These are phyloP conservation scores for Zapornia atra DNA, from an alignment of 2,113 vertebrate genomes.

Conservation along the genomic window DNA sequence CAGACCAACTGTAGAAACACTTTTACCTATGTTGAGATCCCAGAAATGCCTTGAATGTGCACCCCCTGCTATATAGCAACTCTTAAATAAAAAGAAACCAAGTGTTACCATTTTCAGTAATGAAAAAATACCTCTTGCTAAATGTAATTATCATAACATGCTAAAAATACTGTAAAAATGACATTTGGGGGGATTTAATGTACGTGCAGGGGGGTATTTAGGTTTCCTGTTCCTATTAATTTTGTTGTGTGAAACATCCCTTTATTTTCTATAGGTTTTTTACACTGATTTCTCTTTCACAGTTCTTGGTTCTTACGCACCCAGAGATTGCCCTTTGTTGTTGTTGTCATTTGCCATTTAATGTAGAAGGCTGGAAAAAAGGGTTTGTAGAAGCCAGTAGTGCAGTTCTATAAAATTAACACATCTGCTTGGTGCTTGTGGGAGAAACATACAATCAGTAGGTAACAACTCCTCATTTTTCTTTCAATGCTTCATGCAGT, in stretches of 20 bases:
- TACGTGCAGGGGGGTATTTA: not conserved
- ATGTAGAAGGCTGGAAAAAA: not conserved
- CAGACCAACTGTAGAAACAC: not conserved
- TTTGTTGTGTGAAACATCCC: not conserved
- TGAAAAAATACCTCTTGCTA: not conserved
- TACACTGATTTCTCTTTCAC: not conserved
- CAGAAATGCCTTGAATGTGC: not conserved
- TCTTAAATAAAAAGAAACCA: not conserved
- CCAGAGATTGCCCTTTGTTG: not conserved
- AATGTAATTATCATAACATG: not conserved
- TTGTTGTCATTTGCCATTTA: not conserved
- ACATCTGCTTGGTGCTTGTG: not conserved
- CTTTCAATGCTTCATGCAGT: not conserved
- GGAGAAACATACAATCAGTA: not conserved
- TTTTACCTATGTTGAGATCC: not conserved
- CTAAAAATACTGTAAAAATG: not conserved
- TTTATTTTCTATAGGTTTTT: not conserved
- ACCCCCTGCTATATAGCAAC: not conserved
- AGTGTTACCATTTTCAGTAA: not conserved
- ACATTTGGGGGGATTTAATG: not conserved
- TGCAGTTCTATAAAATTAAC: not conserved
- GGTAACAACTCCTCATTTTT: not conserved
- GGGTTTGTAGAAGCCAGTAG: not conserved
- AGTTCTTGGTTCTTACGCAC: not conserved
- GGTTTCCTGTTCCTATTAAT: not conserved